phyloP scores from a whole-genome alignment of 2,113 vertebrate genomes.

The Dromaius novaehollandiae region DNA sequence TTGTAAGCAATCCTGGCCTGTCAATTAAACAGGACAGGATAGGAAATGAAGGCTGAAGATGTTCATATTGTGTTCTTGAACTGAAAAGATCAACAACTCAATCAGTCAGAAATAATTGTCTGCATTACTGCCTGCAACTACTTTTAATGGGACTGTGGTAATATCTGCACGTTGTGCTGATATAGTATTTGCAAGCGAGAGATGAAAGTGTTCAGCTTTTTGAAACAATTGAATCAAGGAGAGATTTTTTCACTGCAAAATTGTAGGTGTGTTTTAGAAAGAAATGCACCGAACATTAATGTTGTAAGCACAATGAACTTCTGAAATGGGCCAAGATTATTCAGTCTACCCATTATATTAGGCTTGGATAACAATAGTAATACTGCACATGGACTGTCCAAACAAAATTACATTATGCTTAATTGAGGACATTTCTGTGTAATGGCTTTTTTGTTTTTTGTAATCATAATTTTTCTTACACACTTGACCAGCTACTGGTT shows the following conservation, averaged over 20 bases:
- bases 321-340: background rate
- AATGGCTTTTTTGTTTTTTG: background rate
- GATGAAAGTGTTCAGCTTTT: background rate
- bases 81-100: conserved; percentile 60
- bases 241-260: background rate
- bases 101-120: conserved; percentile 66
- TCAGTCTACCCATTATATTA: background rate
- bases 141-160: conserved; percentile 59
- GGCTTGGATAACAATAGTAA: background rate
- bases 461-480: background rate
- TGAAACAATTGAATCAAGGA: background rate
- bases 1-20: background rate
- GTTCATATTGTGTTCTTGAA: conserved; percentile 65
- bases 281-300: background rate
- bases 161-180: background rate
- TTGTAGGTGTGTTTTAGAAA: background rate
- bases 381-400: background rate
- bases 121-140: conserved; percentile 57
- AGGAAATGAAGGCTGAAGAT: conserved; percentile 25
- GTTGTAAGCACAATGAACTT: background rate
- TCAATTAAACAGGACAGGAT: conserved; percentile 21
- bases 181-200: background rate
- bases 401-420: background rate
- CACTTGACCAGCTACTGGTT: background rate
- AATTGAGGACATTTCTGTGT: background rate